Evolutionary conservation across 2,888 invertebrate species (phyloP).

Genomic region (Camptogramma bilineatum): DNA sequence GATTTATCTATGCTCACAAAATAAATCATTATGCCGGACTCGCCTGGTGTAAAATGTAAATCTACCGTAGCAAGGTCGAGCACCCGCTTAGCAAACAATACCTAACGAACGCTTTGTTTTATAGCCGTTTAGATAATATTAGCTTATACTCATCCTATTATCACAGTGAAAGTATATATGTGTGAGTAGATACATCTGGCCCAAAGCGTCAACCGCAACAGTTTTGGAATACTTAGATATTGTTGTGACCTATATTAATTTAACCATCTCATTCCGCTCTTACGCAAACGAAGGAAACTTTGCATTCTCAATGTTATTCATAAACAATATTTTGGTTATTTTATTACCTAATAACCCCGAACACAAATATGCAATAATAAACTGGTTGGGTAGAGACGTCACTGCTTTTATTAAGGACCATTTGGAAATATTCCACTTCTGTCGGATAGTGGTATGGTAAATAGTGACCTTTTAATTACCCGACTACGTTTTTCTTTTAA

Average conservation of each 20-base stretch:
- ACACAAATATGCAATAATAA: constrained; percentile 23
- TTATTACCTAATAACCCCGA: constrained; percentile 14
- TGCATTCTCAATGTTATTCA: not conserved
- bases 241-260: not conserved
- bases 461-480: not conserved
- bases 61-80: constrained; percentile 51
- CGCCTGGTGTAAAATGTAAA: constrained; percentile 49
- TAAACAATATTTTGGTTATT: not conserved
- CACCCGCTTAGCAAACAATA: constrained; percentile 49
- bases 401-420: constrained; percentile 24
- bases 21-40: constrained; percentile 58
- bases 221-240: not conserved
- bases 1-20: constrained; percentile 51
- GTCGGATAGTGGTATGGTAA: not conserved
- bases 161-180: not conserved
- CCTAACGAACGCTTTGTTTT: constrained; percentile 42
- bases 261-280: not conserved
- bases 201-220: not conserved
- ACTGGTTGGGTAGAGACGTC: constrained; percentile 18
- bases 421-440: constrained; percentile 15
- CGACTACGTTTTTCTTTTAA: not conserved
- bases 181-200: not conserved
- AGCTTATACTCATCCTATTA: constrained; percentile 16
- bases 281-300: not conserved
- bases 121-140: constrained; percentile 30